phyloP scores from a whole-genome alignment of 2,888 invertebrate species.

The Drosophila subquinaria region DNA sequence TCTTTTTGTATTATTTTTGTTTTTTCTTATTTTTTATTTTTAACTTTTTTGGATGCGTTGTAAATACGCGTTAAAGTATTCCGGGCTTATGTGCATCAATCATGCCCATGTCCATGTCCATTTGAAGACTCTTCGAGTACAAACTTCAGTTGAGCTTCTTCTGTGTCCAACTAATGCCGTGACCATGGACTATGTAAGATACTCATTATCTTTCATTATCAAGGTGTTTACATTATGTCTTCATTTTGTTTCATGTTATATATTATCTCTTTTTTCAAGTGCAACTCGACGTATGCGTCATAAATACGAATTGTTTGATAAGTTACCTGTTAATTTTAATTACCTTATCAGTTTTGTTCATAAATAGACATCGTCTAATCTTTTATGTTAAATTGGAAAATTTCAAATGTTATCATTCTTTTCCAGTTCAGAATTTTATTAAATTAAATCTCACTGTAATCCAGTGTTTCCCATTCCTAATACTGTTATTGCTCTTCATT shows the following conservation, averaged over 20 bases:
- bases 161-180: constrained; percentile 24
- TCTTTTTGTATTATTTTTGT: constrained; percentile 14
- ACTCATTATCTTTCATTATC: constrained; percentile 73
- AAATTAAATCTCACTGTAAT: too few relatives aligned
- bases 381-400: too few relatives aligned
- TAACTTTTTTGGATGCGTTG: constrained; percentile 7
- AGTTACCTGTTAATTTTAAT: constrained; percentile 22
- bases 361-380: not conserved
- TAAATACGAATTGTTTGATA: constrained; percentile 52
- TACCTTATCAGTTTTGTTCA: constrained; percentile 21
- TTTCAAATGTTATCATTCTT: too few relatives aligned
- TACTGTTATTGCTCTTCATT: not conserved
- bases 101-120: constrained; percentile 31
- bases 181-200: constrained; percentile 60
- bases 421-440: too few relatives aligned
- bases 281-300: constrained; percentile 44
- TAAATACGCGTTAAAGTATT: constrained; percentile 11
- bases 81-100: constrained; percentile 43
- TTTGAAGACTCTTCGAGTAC: constrained; percentile 21
- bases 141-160: constrained; percentile 11
- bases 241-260: constrained; percentile 34
- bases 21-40: not conserved
- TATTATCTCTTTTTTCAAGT: constrained; percentile 51
- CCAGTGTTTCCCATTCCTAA: not conserved
- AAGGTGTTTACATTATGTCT: constrained; percentile 59